phyloP scores from a whole-genome alignment of 1,140 invertebrate genomes.

The Drosophila willistoni region DNA sequence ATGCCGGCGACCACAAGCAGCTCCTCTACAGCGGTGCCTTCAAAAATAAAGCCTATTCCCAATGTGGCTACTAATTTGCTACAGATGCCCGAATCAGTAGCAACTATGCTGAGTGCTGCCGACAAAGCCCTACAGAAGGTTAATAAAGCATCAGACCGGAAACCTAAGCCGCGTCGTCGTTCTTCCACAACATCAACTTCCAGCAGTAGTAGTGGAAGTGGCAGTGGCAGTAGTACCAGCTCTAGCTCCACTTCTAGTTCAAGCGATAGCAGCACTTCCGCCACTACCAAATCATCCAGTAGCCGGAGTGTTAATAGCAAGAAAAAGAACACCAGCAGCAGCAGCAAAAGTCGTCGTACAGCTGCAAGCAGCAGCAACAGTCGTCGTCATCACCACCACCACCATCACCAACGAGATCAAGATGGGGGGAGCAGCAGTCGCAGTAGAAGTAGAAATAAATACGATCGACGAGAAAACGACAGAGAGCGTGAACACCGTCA shows the following conservation, averaged over 20 bases:
- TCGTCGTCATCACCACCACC: conserved; percentile 32
- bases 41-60: conserved; percentile 59
- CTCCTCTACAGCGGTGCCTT: not conserved
- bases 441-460: conserved; percentile 14
- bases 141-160: conserved; percentile 48
- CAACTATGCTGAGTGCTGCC: conserved; percentile 60
- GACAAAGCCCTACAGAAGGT: conserved; percentile 66
- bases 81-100: conserved; percentile 68
- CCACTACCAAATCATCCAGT: conserved; percentile 52
- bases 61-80: conserved; percentile 68
- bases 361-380: conserved; percentile 30
- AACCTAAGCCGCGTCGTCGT: conserved; percentile 37
- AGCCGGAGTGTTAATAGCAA: conserved; percentile 35
- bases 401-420: conserved; percentile 44
- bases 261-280: conserved; percentile 37
- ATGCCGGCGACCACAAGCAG: conserved; percentile 15
- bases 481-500: conserved; percentile 32
- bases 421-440: conserved; percentile 27
- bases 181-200: conserved; percentile 57
- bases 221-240: conserved; percentile 28
- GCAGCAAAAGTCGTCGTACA: conserved; percentile 19
- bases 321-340: conserved; percentile 22
- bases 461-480: conserved; percentile 15
- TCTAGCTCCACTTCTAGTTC: conserved; percentile 41
- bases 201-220: conserved; percentile 45